A percentile compares a stretch with the other conserved stretches of the same genome.
Evolutionary conservation across 1,140 invertebrate species (phyloP).

Genomic region (Amphibalanus amphitrite): DNA sequence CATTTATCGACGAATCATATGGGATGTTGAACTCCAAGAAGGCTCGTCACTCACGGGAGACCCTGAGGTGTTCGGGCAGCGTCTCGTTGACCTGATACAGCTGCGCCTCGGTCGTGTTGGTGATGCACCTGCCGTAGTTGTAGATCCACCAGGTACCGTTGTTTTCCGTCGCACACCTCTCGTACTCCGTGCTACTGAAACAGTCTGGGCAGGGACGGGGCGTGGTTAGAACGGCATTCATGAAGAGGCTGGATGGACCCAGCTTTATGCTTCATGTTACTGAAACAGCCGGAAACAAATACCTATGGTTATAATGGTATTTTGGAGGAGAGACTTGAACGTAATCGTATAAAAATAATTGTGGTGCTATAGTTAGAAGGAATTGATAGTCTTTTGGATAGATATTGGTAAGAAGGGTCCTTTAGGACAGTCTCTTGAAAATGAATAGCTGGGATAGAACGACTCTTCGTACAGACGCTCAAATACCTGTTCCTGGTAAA

Average conservation of each 20-base stretch:
- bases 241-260: background rate
- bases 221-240: background rate
- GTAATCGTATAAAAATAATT: too few relatives aligned
- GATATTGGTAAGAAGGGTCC: too few relatives aligned
- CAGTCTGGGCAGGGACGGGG: conserved; percentile 8
- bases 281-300: too few relatives aligned
- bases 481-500: too few relatives aligned
- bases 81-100: conserved; percentile 1
- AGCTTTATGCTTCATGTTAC: background rate
- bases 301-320: too few relatives aligned
- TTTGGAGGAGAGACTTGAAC: too few relatives aligned
- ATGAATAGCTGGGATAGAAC: too few relatives aligned
- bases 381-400: too few relatives aligned
- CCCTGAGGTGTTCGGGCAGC: background rate
- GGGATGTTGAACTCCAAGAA: background rate
- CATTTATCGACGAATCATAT: background rate
- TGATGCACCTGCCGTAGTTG: conserved; percentile 10
- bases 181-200: conserved; percentile 9
- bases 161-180: conserved; percentile 4
- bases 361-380: too few relatives aligned
- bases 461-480: too few relatives aligned
- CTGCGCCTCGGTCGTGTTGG: conserved; percentile 7
- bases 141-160: conserved; percentile 7
- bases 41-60: background rate
- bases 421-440: too few relatives aligned